A percentile compares a stretch with the other conserved stretches of the same genome.
Evolutionary conservation across 53 echinoderm and acorn worm genomes (phyloP).

Genomic region (Stichopus horrens): DNA sequence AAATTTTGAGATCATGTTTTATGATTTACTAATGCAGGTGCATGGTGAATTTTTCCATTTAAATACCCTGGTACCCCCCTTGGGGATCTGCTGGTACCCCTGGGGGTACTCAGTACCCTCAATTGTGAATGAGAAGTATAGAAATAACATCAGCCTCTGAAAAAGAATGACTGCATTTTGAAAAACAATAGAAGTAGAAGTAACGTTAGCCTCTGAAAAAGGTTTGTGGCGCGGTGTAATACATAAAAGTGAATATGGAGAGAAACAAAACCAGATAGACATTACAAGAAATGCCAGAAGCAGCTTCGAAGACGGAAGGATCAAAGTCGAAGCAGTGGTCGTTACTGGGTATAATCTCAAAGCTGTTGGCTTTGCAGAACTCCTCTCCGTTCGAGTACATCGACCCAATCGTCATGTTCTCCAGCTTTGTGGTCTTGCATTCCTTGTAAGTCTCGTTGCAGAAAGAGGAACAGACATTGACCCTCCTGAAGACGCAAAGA

Average conservation of each 20-base stretch:
- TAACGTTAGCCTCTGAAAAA: too few species aligned
- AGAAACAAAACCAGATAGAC: background rate
- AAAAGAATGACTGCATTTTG: too few species aligned
- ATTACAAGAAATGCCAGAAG: background rate
- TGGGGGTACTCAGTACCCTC: too few species aligned
- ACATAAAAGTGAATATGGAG: background rate
- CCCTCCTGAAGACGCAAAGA: constrained; percentile 55
- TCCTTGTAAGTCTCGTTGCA: constrained; percentile 81
- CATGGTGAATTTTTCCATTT: too few species aligned
- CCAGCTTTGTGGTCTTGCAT: constrained; percentile 65
- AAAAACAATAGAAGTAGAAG: too few species aligned
- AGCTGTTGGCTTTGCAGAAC: constrained; percentile 85
- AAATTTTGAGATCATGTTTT: too few species aligned
- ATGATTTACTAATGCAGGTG: too few species aligned
- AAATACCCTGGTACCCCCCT: too few species aligned
- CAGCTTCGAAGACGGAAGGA: constrained; percentile 67
- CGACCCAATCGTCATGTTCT: constrained; percentile 60
- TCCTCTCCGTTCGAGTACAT: constrained; percentile 57
- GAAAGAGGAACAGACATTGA: constrained; percentile 83
- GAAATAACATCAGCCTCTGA: too few species aligned
- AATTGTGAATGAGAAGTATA: too few species aligned
- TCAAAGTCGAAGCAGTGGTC: constrained; percentile 93
- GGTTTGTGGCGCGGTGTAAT: background rate
- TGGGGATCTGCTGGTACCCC: too few species aligned
- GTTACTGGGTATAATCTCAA: constrained; percentile 72